Evolutionary conservation across 2,113 vertebrate species (phyloP).

Genomic region (Arothron firmamentum): DNA sequence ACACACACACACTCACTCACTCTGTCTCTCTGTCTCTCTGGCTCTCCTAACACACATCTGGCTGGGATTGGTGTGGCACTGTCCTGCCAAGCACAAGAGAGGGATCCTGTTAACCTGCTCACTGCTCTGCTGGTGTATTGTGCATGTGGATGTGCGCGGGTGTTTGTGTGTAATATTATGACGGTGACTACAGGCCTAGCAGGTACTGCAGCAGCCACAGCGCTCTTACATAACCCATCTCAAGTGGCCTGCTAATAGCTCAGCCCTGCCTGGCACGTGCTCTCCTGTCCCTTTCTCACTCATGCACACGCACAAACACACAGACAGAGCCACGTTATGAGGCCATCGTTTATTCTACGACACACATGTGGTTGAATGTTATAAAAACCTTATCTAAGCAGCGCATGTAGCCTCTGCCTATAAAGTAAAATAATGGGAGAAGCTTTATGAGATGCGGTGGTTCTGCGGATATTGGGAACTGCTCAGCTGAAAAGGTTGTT

Average conservation of each 20-base stretch:
- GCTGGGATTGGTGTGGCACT: slow-evolving; percentile 29
- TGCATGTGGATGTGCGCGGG: slow-evolving; percentile 37
- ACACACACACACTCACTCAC: no score
- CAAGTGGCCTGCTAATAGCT: slow-evolving; percentile 78
- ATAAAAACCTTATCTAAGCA: slow-evolving; percentile 19
- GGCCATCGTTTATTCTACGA: slow-evolving; percentile 57
- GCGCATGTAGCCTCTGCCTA: slow-evolving; percentile 6
- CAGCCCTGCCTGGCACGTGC: slow-evolving; percentile 74
- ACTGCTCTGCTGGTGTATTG: slow-evolving; percentile 33
- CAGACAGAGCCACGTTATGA: slow-evolving; percentile 28
- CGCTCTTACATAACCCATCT: slow-evolving; percentile 76
- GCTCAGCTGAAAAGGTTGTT: neutral
- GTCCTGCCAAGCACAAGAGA: slow-evolving; percentile 28
- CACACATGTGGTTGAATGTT: slow-evolving; percentile 37
- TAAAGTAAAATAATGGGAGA: slow-evolving; percentile 42
- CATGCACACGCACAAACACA: slow-evolving; percentile 13
- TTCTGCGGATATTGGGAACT: neutral
- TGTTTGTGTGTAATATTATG: slow-evolving; percentile 62
- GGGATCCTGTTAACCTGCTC: slow-evolving; percentile 40
- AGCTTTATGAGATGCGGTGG: slow-evolving; percentile 7
- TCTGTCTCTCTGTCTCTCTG: neutral
- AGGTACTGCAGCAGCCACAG: slow-evolving; percentile 73
- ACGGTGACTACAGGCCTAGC: slow-evolving; percentile 60
- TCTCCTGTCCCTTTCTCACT: slow-evolving; percentile 43
- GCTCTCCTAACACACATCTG: slow-evolving; percentile 3